These are phyloP conservation scores for Anoplolepis gracilipes DNA, from an alignment of 1,140 invertebrate species.

Conservation along the genomic window DNA sequence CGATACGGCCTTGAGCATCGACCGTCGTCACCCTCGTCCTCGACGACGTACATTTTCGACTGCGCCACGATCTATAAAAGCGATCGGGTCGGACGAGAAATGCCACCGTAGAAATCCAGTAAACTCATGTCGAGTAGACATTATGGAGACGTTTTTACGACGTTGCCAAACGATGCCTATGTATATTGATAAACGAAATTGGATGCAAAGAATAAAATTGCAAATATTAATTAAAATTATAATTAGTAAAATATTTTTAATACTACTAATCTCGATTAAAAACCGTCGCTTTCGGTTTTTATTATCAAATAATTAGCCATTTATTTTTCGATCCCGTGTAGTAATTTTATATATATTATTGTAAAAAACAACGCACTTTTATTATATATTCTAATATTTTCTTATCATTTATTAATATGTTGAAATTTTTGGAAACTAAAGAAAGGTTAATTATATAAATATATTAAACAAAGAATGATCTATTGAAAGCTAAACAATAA, in stretches of 20 bases:
- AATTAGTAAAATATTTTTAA: neutral
- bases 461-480: too few relatives aligned
- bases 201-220: neutral
- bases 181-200: neutral
- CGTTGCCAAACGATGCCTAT: neutral
- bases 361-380: too few relatives aligned
- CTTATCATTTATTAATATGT: neutral
- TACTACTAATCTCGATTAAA: neutral
- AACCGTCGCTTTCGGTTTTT: neutral
- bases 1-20: conserved; percentile 33
- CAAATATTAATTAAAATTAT: neutral
- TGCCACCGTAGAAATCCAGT: neutral
- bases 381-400: neutral
- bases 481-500: too few relatives aligned
- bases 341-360: neutral
- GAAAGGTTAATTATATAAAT: neutral
- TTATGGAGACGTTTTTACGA: neutral
- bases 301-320: neutral
- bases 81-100: neutral
- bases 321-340: neutral
- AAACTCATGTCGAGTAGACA: neutral
- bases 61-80: conserved; percentile 1
- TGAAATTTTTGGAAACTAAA: neutral
- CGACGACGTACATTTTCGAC: conserved; percentile 52
- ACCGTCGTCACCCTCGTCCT: neutral